A percentile compares a stretch with the other conserved stretches of the same genome.
phyloP scores from a whole-genome alignment of 2,797 vertebrate species.

The Vespertilio murinus region DNA sequence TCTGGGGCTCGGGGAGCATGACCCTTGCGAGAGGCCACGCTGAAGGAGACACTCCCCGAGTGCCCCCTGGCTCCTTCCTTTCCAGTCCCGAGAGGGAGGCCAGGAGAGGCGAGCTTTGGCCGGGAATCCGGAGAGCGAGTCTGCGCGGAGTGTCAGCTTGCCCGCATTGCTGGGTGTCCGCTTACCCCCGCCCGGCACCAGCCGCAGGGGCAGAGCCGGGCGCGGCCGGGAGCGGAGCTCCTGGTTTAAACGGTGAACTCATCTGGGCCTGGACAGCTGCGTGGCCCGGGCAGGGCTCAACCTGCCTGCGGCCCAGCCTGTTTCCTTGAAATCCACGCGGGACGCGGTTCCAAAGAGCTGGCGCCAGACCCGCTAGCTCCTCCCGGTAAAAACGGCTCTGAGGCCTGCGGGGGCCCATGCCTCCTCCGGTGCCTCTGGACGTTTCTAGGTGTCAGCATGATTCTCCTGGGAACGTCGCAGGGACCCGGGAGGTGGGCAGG shows the following conservation, averaged over 20 bases:
- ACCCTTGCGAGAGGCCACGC: not conserved
- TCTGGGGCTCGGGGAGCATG: not conserved
- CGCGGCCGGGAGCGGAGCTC: constrained; percentile 37
- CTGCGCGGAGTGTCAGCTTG: constrained; percentile 45
- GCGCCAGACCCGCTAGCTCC: constrained; percentile 72
- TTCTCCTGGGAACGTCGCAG: constrained; percentile 56
- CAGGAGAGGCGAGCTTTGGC: not conserved
- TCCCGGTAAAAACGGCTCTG: constrained; percentile 81
- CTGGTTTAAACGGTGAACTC: constrained; percentile 66
- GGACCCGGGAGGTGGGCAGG: constrained; percentile 74
- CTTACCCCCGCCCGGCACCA: constrained; percentile 40
- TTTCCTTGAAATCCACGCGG: constrained; percentile 84
- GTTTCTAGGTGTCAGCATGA: constrained; percentile 40
- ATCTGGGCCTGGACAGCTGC: constrained; percentile 82
- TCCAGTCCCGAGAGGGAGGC: not conserved
- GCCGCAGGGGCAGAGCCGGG: constrained; percentile 27
- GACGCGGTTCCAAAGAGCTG: constrained; percentile 75
- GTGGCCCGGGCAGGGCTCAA: constrained; percentile 75
- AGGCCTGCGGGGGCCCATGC: constrained; percentile 71
- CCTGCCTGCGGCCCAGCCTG: constrained; percentile 77
- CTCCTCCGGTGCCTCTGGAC: not conserved
- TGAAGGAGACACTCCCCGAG: not conserved
- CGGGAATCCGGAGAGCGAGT: not conserved
- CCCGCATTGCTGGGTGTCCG: constrained; percentile 37
- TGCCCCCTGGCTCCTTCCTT: not conserved